Evolutionary conservation across 2,888 invertebrate species (phyloP).

Genomic region (Druceiella hillmani): DNA sequence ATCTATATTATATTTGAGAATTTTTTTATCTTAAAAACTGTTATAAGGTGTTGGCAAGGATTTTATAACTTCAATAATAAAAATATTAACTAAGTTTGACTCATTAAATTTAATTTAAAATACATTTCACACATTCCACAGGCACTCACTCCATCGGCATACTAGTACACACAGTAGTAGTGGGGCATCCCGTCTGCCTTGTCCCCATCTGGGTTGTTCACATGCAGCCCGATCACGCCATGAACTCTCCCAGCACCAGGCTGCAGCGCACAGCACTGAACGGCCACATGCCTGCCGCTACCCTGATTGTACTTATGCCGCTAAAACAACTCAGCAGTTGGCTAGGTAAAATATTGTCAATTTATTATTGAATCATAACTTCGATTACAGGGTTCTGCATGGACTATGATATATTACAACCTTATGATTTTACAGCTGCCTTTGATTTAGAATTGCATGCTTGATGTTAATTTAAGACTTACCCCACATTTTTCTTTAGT

Average conservation of each 20-base stretch:
- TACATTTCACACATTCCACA: conserved; percentile 28
- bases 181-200: conserved; percentile 25
- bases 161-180: background rate
- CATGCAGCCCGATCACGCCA: conserved; percentile 51
- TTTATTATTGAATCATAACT: conserved; percentile 9
- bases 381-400: no score
- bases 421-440: no score
- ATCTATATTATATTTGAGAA: no score
- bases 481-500: no score
- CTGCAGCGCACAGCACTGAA: conserved; percentile 46
- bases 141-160: conserved; percentile 32
- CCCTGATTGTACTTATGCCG: conserved; percentile 45
- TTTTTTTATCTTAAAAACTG: no score
- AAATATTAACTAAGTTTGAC: no score
- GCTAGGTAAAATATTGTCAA: conserved; percentile 37
- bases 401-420: no score
- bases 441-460: no score
- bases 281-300: conserved; percentile 43
- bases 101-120: no score
- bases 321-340: conserved; percentile 47
- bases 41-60: no score
- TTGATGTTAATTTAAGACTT: no score
- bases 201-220: conserved; percentile 50
- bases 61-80: no score
- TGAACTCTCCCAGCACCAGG: conserved; percentile 50